phyloP scores from a whole-genome alignment of 2,113 vertebrate genomes.

The Picathartes gymnocephalus region DNA sequence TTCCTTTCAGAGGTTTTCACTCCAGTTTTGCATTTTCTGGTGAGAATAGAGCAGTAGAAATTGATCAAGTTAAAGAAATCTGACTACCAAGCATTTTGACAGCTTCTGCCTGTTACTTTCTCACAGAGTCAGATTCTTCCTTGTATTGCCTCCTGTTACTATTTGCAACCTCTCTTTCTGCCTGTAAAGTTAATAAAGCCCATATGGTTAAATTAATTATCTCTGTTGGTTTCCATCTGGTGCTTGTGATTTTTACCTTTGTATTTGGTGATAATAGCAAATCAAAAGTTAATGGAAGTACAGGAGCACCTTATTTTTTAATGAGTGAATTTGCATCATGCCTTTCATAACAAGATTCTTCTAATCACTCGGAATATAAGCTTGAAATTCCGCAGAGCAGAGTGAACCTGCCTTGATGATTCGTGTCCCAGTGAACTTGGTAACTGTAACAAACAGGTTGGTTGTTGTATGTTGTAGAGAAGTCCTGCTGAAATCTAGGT shows the following conservation, averaged over 20 bases:
- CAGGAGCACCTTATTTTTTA: neutral
- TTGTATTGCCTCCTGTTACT: neutral
- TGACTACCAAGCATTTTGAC: neutral
- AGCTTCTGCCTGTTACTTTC: neutral
- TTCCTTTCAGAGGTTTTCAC: neutral
- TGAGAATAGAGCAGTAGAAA: neutral
- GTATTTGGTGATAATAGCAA: neutral
- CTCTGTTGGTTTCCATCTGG: neutral
- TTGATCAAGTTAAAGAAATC: neutral
- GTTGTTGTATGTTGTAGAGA: neutral
- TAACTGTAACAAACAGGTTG: conserved; percentile 26
- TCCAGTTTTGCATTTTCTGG: neutral
- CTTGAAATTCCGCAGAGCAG: conserved; percentile 11
- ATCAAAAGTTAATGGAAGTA: neutral
- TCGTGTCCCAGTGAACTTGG: conserved; percentile 7
- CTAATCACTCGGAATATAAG: neutral
- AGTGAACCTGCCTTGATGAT: conserved; percentile 24
- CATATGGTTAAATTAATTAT: neutral
- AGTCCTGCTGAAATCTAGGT: neutral
- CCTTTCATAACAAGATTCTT: neutral
- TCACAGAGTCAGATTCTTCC: neutral
- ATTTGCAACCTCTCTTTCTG: neutral
- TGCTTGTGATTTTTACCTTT: neutral
- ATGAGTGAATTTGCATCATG: neutral
- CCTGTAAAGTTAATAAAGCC: neutral